phyloP scores from a whole-genome alignment of 30 jellyfish, hydroid and myxozoan species.

The Mastigias papua region DNA sequence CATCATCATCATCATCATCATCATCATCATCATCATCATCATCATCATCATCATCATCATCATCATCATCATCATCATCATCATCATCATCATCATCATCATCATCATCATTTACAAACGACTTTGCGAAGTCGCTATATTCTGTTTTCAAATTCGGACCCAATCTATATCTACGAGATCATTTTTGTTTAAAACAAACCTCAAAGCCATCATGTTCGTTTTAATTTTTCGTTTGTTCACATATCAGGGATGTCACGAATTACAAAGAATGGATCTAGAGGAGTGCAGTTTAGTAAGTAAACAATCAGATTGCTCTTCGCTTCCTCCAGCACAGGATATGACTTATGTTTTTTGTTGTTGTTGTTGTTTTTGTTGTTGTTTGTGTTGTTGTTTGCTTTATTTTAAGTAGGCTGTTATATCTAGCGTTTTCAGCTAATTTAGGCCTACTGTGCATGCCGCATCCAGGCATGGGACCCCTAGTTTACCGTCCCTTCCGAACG shows the following conservation, averaged over 20 bases:
- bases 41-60: conserved; percentile 30
- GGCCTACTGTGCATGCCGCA: too few relatives aligned
- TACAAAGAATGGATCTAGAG: conserved; percentile 96
- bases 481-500: too few relatives aligned
- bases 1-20: conserved; percentile 17
- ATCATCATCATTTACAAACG: conserved; percentile 5
- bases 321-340: background rate
- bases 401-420: too few relatives aligned
- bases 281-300: conserved; percentile 89
- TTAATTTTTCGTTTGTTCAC: background rate
- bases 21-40: conserved; percentile 36
- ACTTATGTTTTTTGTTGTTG: background rate
- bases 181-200: too few relatives aligned
- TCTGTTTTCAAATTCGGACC: too few relatives aligned
- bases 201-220: too few relatives aligned
- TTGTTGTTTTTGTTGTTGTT: background rate
- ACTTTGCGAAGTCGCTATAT: too few relatives aligned
- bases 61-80: conserved; percentile 28
- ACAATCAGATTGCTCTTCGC: background rate
- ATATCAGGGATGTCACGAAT: conserved; percentile 92
- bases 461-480: too few relatives aligned
- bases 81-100: conserved; percentile 32
- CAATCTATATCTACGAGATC: too few relatives aligned
- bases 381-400: too few relatives aligned
- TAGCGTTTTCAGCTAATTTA: too few relatives aligned